These are phyloP conservation scores for Rotaria socialis DNA, from an alignment of 2,888 invertebrate species.

Conservation along the genomic window DNA sequence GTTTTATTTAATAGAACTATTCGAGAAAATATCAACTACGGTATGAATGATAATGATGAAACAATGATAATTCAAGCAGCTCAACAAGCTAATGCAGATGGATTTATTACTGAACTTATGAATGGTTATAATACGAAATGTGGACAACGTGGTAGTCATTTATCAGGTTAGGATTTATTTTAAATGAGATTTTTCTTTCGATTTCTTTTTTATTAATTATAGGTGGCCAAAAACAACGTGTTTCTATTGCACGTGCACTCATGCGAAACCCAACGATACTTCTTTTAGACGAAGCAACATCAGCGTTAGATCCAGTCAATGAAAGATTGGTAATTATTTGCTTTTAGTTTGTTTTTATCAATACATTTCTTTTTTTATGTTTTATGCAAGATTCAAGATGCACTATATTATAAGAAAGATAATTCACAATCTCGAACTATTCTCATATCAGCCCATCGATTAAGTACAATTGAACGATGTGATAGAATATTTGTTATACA, in stretches of 20 bases:
- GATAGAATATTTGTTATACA: conserved; percentile 26
- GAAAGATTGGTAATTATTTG: background rate
- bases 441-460: conserved; percentile 1
- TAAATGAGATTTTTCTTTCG: background rate
- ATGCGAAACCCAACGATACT: background rate
- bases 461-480: conserved; percentile 24
- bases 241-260: background rate
- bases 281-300: conserved; percentile 29
- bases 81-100: conserved; percentile 59
- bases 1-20: conserved; percentile 60
- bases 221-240: conserved; percentile 33
- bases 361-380: background rate
- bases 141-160: conserved; percentile 59
- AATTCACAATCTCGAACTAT: background rate
- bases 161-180: conserved; percentile 52
- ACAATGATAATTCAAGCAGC: conserved; percentile 51
- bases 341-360: no score
- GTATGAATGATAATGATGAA: conserved; percentile 50
- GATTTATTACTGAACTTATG: conserved; percentile 59
- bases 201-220: background rate
- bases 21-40: conserved; percentile 59
- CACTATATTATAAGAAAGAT: background rate
- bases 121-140: conserved; percentile 60
- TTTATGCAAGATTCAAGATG: background rate
- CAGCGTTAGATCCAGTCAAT: conserved; percentile 6